Evolutionary conservation across 2,888 invertebrate species (phyloP), one percentile per base, ranked within the genome.

Genomic region (Pheosia tremula): DNA sequence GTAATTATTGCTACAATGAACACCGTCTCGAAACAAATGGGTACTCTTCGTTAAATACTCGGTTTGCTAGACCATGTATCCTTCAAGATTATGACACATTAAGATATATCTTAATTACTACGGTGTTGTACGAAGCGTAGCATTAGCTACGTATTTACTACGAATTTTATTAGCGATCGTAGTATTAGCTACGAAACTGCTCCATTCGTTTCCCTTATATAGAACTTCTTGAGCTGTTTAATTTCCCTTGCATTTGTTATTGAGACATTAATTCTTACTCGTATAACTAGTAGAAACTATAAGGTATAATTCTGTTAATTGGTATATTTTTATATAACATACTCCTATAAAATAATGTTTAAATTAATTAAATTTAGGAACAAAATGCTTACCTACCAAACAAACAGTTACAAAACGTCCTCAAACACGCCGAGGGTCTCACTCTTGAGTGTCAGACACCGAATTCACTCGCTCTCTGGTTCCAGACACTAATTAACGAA

Each of bases 401-500:
- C 64, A 65, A 63, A 61, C 53, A 66, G 50, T 53, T 41, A 63
- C 59, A 60, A 64, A 66, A 64, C 62, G 63, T 58, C 61, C 69
- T 55, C 36, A 67, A 72, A 72, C 56, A 71, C 59, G 60, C 60
- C 11, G 13, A 45, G 63, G 63, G 62, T 63, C 65, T 68, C 63
- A 65, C 64, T 59, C 58, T 67, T 59, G 57, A 68, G 68, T 72
- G 74, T 67, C 69, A 66, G 69, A 74, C 69, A 71, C 67, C 62
- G 69, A 73, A 77, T 80, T 84, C 83, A 81, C 78, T 84, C 82
- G 77, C 80, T 76, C 77, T 82, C 79, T 79, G 77, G 53, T 63
- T 68, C 62, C 76, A 68, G 77, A 77, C 83, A 81, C 86, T 86
- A 87, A 87, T 87, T 87, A 88, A 74, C 74, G 76, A 74, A 66